Conservation (phyloP, 2,113 vertebrate genomes). For the Crotalus horridus region DNA sequence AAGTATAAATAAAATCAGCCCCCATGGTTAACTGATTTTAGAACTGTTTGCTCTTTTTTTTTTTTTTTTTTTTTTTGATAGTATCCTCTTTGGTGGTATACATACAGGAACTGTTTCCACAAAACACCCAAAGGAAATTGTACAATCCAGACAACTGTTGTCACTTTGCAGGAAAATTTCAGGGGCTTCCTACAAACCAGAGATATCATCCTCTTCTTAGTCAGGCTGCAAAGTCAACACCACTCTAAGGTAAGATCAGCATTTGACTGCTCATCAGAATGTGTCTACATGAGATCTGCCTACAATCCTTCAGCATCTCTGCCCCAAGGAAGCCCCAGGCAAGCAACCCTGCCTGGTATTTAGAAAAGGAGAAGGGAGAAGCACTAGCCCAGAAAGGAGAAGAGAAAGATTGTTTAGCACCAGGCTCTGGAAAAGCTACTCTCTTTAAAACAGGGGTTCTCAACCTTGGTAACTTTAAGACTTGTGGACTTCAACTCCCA, state of each 20-base stretch:
- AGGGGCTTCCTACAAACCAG: neutral
- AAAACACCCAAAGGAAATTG: neutral
- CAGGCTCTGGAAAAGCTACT: neutral
- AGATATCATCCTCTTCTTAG: neutral
- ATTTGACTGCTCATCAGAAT: neutral
- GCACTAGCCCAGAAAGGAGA: neutral
- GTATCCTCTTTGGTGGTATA: neutral
- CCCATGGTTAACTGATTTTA: constrained; percentile 47
- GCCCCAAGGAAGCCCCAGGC: neutral
- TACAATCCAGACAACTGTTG: neutral
- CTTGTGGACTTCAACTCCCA: no score
- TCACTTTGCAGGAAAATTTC: neutral
- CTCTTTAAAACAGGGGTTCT: neutral
- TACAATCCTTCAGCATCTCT: neutral
- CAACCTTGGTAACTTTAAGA: no score
- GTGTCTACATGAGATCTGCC: neutral
- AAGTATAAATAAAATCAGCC: constrained; percentile 56
- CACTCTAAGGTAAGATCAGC: neutral
- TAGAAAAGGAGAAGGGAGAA: neutral
- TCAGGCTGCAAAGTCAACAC: neutral
- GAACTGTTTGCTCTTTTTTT: constrained; percentile 51
- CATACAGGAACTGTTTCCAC: neutral
- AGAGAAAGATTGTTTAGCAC: neutral
- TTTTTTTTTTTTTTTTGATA: constrained; percentile 31
- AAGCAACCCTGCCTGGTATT: neutral